phyloP scores from a whole-genome alignment of 2,888 invertebrate genomes.

The Mechanitis mazaeus region DNA sequence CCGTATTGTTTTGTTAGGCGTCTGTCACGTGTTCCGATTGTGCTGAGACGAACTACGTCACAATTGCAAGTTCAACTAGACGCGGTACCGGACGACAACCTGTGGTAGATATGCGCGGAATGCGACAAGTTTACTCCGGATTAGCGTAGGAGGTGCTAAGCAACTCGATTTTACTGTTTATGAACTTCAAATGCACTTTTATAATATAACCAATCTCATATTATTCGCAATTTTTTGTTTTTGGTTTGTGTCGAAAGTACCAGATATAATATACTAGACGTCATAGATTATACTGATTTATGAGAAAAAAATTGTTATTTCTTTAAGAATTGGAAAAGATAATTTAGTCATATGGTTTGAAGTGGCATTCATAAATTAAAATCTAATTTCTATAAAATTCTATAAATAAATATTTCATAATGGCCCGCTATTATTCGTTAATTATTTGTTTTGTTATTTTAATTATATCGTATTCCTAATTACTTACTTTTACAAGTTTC shows the following conservation, averaged over 20 bases:
- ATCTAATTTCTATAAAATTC: too few species aligned
- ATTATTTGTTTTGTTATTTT: too few species aligned
- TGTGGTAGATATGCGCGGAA: slow-evolving; percentile 65
- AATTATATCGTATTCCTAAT: slow-evolving; percentile 32
- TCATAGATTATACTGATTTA: slow-evolving; percentile 18
- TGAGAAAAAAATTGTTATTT: slow-evolving; percentile 19
- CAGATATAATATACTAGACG: slow-evolving; percentile 6
- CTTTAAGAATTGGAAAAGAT: slow-evolving; percentile 21
- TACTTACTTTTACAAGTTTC: slow-evolving; percentile 40
- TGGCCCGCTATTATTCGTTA: background rate
- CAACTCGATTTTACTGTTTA: slow-evolving; percentile 43
- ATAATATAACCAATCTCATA: too few species aligned
- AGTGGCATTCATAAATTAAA: too few species aligned
- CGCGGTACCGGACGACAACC: slow-evolving; percentile 64
- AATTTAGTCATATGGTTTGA: slow-evolving; percentile 4
- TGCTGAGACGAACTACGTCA: slow-evolving; percentile 49
- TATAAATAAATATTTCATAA: background rate
- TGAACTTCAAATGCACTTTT: slow-evolving; percentile 46
- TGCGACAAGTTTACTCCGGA: slow-evolving; percentile 62
- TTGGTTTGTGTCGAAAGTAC: too few species aligned
- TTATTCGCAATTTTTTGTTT: too few species aligned
- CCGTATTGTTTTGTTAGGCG: slow-evolving; percentile 28
- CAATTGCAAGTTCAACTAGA: slow-evolving; percentile 61
- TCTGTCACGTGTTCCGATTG: slow-evolving; percentile 25
- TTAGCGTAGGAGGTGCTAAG: slow-evolving; percentile 63